These are phyloP conservation scores for Steromphala cineraria DNA, from an alignment of 2,888 invertebrate genomes.

Conservation along the genomic window DNA sequence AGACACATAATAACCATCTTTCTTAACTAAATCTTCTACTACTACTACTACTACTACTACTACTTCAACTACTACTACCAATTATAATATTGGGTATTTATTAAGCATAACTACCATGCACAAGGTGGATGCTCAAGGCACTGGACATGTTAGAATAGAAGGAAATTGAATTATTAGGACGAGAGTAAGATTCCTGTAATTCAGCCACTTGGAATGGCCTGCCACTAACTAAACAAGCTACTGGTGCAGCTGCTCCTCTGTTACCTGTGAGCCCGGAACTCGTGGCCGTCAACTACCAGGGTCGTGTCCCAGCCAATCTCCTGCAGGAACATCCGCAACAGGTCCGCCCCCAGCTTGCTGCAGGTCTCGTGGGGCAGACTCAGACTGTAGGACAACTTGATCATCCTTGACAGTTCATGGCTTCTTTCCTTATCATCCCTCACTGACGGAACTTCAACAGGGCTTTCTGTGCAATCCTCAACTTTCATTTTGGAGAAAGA, in stretches of 20 bases:
- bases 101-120: too few species aligned
- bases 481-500: background rate
- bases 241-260: background rate
- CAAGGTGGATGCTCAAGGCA: too few species aligned
- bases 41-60: too few species aligned
- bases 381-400: conserved; percentile 32
- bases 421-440: background rate
- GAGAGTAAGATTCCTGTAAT: too few species aligned
- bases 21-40: background rate
- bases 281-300: conserved; percentile 45
- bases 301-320: conserved; percentile 49
- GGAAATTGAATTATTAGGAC: too few species aligned
- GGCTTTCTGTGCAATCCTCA: background rate
- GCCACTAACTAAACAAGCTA: background rate
- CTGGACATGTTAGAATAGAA: too few species aligned
- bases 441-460: background rate
- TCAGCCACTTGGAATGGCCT: background rate
- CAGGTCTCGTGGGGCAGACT: conserved; percentile 46
- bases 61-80: too few species aligned
- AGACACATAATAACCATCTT: background rate
- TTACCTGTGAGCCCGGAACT: conserved; percentile 58
- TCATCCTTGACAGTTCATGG: conserved; percentile 26
- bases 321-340: conserved; percentile 51
- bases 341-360: conserved; percentile 53
- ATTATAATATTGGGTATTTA: too few species aligned